Conservation (phyloP, 2,113 vertebrate species). For the Bagarius yarrelli region DNA sequence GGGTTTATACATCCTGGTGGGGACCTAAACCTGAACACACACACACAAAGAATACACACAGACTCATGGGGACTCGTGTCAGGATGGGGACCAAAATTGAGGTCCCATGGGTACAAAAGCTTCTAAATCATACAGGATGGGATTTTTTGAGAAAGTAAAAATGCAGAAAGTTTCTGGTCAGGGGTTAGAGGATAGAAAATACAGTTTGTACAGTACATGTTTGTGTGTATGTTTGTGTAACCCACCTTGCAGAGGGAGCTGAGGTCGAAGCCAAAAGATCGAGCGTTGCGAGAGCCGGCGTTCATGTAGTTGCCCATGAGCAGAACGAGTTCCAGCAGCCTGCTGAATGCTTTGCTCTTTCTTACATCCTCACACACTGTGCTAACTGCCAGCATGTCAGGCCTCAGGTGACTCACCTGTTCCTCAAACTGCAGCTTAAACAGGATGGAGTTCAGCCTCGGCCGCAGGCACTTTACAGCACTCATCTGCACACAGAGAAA, state of each 20-base stretch:
- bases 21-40: too few relatives aligned
- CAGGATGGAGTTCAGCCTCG: slow-evolving; percentile 92
- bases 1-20: too few relatives aligned
- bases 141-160: too few relatives aligned
- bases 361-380: slow-evolving; percentile 90
- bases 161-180: too few relatives aligned
- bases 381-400: slow-evolving; percentile 92
- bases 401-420: slow-evolving; percentile 90
- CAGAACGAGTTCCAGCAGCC: slow-evolving; percentile 89
- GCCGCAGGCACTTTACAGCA: slow-evolving; percentile 85
- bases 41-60: too few relatives aligned
- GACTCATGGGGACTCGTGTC: too few relatives aligned
- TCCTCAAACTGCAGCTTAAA: slow-evolving; percentile 98
- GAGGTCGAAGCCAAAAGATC: slow-evolving; percentile 92
- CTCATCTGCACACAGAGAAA: slow-evolving; percentile 80
- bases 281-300: slow-evolving; percentile 91
- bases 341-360: slow-evolving; percentile 87
- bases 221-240: neutral
- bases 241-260: slow-evolving; percentile 95
- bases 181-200: too few relatives aligned
- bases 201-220: too few relatives aligned
- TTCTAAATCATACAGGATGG: too few relatives aligned
- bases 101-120: too few relatives aligned
- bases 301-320: slow-evolving; percentile 98
- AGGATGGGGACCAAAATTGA: too few relatives aligned